Evolutionary conservation across 37 sponge, comb jelly and placozoan species (phyloP).

Genomic region (Hexactinellida sp.): DNA sequence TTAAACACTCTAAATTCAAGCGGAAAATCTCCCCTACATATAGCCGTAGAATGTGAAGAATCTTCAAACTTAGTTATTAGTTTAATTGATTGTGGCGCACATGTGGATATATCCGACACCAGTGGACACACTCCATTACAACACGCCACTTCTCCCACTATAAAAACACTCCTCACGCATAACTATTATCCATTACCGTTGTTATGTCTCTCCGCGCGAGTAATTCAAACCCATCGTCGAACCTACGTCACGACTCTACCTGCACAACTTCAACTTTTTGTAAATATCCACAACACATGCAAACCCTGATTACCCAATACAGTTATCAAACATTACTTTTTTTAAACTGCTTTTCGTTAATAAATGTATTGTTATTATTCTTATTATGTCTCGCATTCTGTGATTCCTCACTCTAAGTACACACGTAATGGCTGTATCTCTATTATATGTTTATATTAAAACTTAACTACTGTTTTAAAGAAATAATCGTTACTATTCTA

Average conservation of each 20-base stretch:
- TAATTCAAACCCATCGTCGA: not conserved
- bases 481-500: not conserved
- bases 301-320: not conserved
- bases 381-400: not conserved
- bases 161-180: not conserved
- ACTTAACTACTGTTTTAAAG: not conserved
- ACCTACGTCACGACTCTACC: not conserved
- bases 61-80: not conserved
- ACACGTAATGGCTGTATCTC: not conserved
- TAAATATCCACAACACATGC: conserved; percentile 15
- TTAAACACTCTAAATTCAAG: not conserved
- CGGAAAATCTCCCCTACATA: not conserved
- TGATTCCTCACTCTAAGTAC: not conserved
- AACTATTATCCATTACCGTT: not conserved
- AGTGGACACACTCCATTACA: not conserved
- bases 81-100: not conserved
- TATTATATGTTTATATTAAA: not conserved
- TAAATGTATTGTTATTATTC: not conserved
- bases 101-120: not conserved
- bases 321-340: not conserved
- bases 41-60: not conserved
- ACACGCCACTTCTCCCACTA: not conserved
- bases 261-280: not conserved
- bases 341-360: not conserved
- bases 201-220: not conserved